Evolutionary conservation across 2,888 invertebrate genomes (phyloP), one percentile per base, ranked within the genome.

Genomic region (Polyploca ridens): DNA sequence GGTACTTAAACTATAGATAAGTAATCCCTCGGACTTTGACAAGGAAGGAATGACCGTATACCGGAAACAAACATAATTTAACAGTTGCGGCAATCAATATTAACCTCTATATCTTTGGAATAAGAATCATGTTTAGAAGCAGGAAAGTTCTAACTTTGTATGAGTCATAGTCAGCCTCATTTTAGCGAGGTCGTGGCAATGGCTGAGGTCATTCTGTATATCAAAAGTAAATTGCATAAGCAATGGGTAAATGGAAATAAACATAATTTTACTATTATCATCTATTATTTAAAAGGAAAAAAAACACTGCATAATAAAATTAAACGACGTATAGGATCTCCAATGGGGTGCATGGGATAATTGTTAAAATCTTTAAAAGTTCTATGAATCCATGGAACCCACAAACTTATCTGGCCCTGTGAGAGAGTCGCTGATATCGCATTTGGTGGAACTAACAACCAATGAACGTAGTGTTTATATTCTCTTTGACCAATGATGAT

Each of bases 171-270:
- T 16, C 61, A 16, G 61, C 38, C 61, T 41, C 16, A 44, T 16
- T 44, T 16, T 65, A 69, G 67, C 61, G 62, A 63, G 64, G 63
- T 58, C 59, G 63, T 65, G 63, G 64, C 69, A 68, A 69, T 69
- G 74, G 63, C 62, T 66, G 66, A 66, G 66, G 66, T 66, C 66
- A 66, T 57, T 62, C 27, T 33, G 59, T 62, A 33, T 60, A 61
- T 35, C 11, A 41, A 19, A 16, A 38, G 7, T 61, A 41, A 7
- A 35, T 60, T 61, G 72, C 66, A 69, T 72, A 70, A 74, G 69
- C 67, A 64, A 64, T 64, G 44, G 63, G 41, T 46, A 62, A 8
- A 49, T 19, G 44, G 46, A 57, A 59, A 63, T 58, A 19, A 6
- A 58, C 49, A 49, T 7, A 13, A 13, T 3, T 13, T 4, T 41